These are phyloP conservation scores for Dermatophagoides farinae DNA, from an alignment of 1,140 invertebrate species.

Conservation along the genomic window DNA sequence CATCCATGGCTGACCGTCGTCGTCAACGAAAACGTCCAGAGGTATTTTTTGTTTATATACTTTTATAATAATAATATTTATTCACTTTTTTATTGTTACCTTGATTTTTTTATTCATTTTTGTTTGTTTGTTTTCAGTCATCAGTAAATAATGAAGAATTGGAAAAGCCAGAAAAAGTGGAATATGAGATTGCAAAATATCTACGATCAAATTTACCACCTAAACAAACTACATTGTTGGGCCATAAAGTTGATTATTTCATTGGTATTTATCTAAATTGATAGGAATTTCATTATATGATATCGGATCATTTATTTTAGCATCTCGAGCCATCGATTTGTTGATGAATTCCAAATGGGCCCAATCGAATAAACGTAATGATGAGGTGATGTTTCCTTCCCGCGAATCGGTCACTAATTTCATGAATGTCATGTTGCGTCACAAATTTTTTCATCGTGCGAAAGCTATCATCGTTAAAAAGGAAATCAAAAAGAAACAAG, in stretches of 20 bases:
- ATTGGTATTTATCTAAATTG: constrained; percentile 39
- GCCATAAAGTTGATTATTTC: constrained; percentile 91
- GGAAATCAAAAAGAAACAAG: constrained; percentile 33
- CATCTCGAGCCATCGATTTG: constrained; percentile 63
- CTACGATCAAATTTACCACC: constrained; percentile 71
- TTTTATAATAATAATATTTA: background rate
- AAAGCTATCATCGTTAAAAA: constrained; percentile 57
- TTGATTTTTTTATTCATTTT: background rate
- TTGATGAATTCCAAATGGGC: constrained; percentile 80
- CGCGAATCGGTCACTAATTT: constrained; percentile 42
- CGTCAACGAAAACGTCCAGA: background rate
- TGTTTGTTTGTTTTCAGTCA: constrained; percentile 19
- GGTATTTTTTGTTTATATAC: background rate
- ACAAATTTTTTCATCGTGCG: constrained; percentile 86
- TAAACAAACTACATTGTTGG: constrained; percentile 83
- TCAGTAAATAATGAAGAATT: constrained; percentile 26
- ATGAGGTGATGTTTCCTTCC: constrained; percentile 53
- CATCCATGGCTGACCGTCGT: background rate
- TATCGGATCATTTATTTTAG: constrained; percentile 21
- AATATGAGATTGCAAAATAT: constrained; percentile 82
- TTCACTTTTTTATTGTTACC: background rate
- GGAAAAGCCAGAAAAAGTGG: constrained; percentile 68
- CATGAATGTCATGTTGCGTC: constrained; percentile 45
- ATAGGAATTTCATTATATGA: constrained; percentile 1
- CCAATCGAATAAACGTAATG: constrained; percentile 35